Evolutionary conservation across 2,113 vertebrate species (phyloP), one percentile per base, ranked within the genome.

Genomic region (Crocuta crocuta): DNA sequence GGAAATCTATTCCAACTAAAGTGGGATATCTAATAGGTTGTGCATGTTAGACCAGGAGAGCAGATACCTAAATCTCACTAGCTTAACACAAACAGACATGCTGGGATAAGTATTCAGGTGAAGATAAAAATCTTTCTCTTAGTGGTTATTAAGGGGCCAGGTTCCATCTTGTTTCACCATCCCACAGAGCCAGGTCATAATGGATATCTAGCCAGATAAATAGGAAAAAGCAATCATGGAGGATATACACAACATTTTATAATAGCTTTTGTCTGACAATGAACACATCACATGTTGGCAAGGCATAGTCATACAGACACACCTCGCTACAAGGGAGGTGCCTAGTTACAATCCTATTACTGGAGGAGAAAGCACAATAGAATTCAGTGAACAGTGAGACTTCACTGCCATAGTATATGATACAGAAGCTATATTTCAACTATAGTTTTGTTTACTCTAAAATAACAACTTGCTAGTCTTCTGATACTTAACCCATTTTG

Each of bases 391-490:
- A 50, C n/a, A 89, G 5, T 90, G 58, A 92, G 35, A 58, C 39
- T 76, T 84, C 10, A 68, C 11, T 65, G 33, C 35, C 35, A 89
- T 3, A 5, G 0, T n/a, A 3, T 73, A 70, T 94, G 12, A 73
- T 84, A 85, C 31, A 71, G 39, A 94, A 79, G 39, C 35, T 91
- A 0, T 76, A 94, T 81, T 97, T 74, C 35, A 95, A 65, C 63
- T 19, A 13, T 83, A 48, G 71, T 93, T 97, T 91, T 87, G 63
- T 89, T 97, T 70, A 97, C 53, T 93, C 43, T 79, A 61, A 94
- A 91, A 94, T 26, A 97, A 33, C 82, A 94, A 92, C 70, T 93
- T 96, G 7, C 17, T 92, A 78, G 58, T 79, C 17, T 76, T 33
- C 73, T 91, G 80, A 89, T 82, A 96, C 16, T 74, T 95, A 78